Conservation (phyloP, 2,797 vertebrate species). For the Syndactyla subalaris region DNA sequence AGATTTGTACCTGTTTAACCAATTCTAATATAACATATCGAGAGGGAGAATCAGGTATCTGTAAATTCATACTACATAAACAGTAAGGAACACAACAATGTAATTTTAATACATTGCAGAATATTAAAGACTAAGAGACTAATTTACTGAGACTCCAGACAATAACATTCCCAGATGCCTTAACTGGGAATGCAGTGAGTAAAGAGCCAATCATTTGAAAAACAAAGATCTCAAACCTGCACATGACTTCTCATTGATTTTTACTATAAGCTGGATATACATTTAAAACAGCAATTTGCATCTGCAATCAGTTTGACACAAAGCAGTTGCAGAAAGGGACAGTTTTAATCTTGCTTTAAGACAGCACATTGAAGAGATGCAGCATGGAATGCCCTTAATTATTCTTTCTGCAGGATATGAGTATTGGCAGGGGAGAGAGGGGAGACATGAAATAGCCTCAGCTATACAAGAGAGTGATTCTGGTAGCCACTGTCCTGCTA, state of each 20-base stretch:
- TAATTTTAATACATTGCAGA: background rate
- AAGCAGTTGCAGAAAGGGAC: background rate
- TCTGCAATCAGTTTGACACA: background rate
- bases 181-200: background rate
- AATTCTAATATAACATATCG: background rate
- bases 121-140: background rate
- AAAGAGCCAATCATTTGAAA: background rate
- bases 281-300: background rate
- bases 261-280: background rate
- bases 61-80: background rate
- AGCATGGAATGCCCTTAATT: background rate
- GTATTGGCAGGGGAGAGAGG: background rate
- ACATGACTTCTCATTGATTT: background rate
- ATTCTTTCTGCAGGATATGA: background rate
- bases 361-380: background rate
- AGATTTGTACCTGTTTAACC: slow-evolving; percentile 16
- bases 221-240: background rate
- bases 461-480: background rate
- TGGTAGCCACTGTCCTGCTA: background rate
- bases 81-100: background rate
- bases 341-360: background rate
- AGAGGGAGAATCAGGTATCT: background rate
- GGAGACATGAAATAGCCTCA: background rate
- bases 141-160: background rate
- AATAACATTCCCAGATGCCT: background rate